Base-by-base conservation (phyloP, 1,140 invertebrate species). In the Lepidurus packardi region DNA sequence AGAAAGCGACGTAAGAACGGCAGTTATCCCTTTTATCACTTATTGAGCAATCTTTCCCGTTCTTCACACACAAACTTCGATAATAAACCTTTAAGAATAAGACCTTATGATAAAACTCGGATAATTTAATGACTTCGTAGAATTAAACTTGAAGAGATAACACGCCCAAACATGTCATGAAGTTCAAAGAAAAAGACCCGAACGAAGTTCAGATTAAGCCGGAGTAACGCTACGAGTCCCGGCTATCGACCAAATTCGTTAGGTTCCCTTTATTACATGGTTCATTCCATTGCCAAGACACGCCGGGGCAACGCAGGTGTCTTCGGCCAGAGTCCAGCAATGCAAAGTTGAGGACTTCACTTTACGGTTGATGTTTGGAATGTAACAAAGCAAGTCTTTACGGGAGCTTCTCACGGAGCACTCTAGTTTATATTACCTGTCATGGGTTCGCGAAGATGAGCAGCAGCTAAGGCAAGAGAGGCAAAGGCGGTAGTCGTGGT, bases 11-110 rank as follows among this genome's bases (percentile, higher is more conserved):
- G 1, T 65, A 65, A 65, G 53, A 65, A 65, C 13, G 16, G 53
- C 16, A 65, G 16, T 65, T 65, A 65, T 65, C 53, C 16, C 53
- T 65, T 65, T 65, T 65, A 65, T 65, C 53, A 65, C 53, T 65
- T n/a, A 65, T 21, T 65, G 53, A 65, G n/a, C n/a, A 65, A 21
- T 65, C 53, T 65, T 21, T 65, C n/a, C 53, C 53, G 1, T 65
- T 65, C 53, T 65, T 1, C 53, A 16, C 3, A 34, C 34, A 34
- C 3, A 34, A 34, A 34, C 2, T 34, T 34, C 0, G 34, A 34
- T 34, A 1, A 34, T 34, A 34, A 34, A 34, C 34, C 34, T 34
- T 34, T 34, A 4, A 34, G 34, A 34, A 4, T 34, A 34, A 34
- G 34, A 34, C 34, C 34, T 65, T 21, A n/a, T n/a, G 21, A 21